These are phyloP conservation scores for Tachycineta bicolor DNA, from an alignment of 2,113 vertebrate species.

Conservation along the genomic window DNA sequence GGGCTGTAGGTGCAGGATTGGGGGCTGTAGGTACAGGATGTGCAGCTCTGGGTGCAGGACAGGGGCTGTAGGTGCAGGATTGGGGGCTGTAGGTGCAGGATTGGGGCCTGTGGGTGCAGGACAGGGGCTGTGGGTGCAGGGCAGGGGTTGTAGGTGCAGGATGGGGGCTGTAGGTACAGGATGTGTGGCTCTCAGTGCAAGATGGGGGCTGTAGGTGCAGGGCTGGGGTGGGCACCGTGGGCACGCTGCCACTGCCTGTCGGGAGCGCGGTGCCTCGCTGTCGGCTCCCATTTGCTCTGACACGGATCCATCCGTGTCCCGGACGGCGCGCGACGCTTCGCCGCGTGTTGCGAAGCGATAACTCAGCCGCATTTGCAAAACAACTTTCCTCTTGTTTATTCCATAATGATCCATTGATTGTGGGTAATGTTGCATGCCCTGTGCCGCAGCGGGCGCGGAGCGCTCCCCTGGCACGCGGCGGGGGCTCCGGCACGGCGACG, in stretches of 20 bases:
- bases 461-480: background rate
- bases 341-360: background rate
- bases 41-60: no score
- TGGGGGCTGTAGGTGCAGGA: no score
- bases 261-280: background rate
- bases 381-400: conserved; percentile 69
- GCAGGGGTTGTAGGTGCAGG: background rate
- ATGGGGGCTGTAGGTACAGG: fast-evolving
- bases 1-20: no score
- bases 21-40: no score
- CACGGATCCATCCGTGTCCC: background rate
- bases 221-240: background rate
- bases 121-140: fast-evolving
- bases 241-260: background rate
- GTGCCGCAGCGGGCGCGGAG: background rate
- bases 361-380: conserved; percentile 53
- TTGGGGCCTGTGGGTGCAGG: fast-evolving
- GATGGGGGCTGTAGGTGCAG: fast-evolving
- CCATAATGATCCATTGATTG: conserved; percentile 65
- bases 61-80: no score
- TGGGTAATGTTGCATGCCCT: conserved; percentile 64
- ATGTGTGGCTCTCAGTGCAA: no score
- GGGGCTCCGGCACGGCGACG: background rate
- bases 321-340: background rate
- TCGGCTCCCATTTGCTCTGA: background rate